Base-by-base conservation (phyloP, 2,888 invertebrate species). In the Drosophila neotestacea region DNA sequence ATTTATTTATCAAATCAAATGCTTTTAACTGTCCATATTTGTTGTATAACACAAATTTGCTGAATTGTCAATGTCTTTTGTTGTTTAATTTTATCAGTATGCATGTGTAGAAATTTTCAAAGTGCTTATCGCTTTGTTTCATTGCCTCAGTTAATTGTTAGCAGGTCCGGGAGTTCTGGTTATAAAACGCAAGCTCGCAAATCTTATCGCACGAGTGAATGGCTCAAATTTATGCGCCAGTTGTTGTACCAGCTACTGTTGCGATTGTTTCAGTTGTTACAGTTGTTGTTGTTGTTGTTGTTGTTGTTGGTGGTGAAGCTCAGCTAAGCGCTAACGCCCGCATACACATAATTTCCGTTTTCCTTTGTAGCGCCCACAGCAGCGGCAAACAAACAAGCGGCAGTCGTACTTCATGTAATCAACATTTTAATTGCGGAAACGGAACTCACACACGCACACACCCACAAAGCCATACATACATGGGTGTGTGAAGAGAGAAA, bases 391-490 rank as follows among this genome's bases (percentile, higher is more conserved):
- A 63, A 63, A 83, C 83, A 83, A 88, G 85, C 88, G 84, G 88
- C 84, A 85, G 86, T 84, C 84, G 84, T 85, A 84, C 84, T 88
- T 84, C 84, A 84, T 88, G 84, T 84, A 84, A 84, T 84, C 84
- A 84, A 88, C 89, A 87, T 88, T 88, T 85, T 85, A 87, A 89
- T 87, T 89, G 89, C 89, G 89, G 85, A 88, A 85, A 78, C 89
- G 87, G 85, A 89, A 87, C 88, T 88, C 84, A 55, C 80, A 85
- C 88, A 81, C 61, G 6, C 78, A 28, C 50, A 47, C 66, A 48
- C 56, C 50, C 51, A 52, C 36, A 10, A 46, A 44, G 16, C 44
- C 52, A 46, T 34, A 32, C 56, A 51, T 16, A 55, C 22, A 46
- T 41, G 56, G 41, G 55, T 32, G 32, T 32, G n/a, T 6, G 6